A percentile compares a stretch with the other conserved stretches of the same genome.
These are phyloP conservation scores for Laspeyria flexula DNA, from an alignment of 2,888 invertebrate species.

Conservation along the genomic window DNA sequence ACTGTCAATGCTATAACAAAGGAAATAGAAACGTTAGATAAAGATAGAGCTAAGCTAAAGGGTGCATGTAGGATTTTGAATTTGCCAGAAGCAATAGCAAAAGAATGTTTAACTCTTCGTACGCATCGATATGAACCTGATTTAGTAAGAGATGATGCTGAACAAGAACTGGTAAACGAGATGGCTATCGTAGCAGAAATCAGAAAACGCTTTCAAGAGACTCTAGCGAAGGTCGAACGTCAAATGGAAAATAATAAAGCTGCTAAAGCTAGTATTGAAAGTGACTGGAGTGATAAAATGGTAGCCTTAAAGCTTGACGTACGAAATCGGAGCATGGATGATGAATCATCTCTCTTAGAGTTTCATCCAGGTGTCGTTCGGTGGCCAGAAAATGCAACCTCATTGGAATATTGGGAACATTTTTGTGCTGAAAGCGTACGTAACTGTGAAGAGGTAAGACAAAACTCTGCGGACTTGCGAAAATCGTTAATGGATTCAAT, in stretches of 20 bases:
- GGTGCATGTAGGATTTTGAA: slow-evolving; percentile 88
- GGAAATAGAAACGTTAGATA: slow-evolving; percentile 88
- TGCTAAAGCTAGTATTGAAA: slow-evolving; percentile 92
- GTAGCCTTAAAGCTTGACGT: slow-evolving; percentile 90
- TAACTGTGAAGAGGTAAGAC: slow-evolving; percentile 90
- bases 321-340: slow-evolving; percentile 88
- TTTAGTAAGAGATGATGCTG: slow-evolving; percentile 91
- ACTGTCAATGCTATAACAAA: slow-evolving; percentile 87
- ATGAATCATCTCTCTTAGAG: slow-evolving; percentile 88
- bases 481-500: slow-evolving; percentile 89
- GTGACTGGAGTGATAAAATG: slow-evolving; percentile 96
- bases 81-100: slow-evolving; percentile 89
- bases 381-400: slow-evolving; percentile 90
- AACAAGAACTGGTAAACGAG: slow-evolving; percentile 92
- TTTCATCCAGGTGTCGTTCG: slow-evolving; percentile 93
- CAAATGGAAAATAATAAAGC: slow-evolving; percentile 91
- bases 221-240: slow-evolving; percentile 88
- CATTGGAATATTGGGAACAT: slow-evolving; percentile 92
- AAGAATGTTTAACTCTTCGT: slow-evolving; percentile 90
- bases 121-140: slow-evolving; percentile 91
- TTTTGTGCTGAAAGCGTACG: slow-evolving; percentile 91
- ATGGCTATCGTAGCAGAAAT: slow-evolving; percentile 91
- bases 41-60: slow-evolving; percentile 87
- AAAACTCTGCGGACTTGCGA: slow-evolving; percentile 89
- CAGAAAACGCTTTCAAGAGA: slow-evolving; percentile 86